Conservation (phyloP, 2,113 vertebrate genomes). For the Corapipo altera region DNA sequence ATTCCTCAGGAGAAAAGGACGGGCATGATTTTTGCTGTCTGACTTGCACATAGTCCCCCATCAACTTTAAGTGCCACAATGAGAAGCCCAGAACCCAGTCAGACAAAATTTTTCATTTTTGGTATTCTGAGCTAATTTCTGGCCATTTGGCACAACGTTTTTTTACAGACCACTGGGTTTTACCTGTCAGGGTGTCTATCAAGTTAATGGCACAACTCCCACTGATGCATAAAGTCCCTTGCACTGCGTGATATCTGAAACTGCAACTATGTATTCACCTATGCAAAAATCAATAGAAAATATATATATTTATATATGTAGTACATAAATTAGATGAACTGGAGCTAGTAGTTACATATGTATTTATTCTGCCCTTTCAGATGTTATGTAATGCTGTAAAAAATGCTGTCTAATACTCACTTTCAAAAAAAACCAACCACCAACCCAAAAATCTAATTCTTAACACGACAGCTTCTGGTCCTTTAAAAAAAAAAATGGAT, state of each 20-base stretch:
- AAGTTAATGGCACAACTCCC: background rate
- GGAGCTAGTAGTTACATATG: background rate
- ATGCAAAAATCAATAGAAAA: background rate
- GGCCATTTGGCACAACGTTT: background rate
- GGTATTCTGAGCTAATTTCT: background rate
- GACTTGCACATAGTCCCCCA: background rate
- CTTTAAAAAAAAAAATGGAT: constrained; percentile 46
- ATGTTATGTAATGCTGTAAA: constrained; percentile 23
- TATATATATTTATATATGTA: background rate
- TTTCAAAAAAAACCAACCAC: background rate
- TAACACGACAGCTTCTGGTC: constrained; percentile 51
- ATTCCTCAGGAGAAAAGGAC: constrained; percentile 20
- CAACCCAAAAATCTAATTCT: constrained; percentile 63
- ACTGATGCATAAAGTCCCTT: background rate
- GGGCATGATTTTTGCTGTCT: background rate
- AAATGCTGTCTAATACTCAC: constrained; percentile 60
- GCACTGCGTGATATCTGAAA: background rate
- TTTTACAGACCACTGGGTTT: background rate
- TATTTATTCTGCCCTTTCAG: constrained; percentile 27
- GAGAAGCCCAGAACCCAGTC: background rate
- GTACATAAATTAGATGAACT: background rate
- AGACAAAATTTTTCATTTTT: background rate
- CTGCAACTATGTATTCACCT: background rate
- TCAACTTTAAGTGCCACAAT: background rate
- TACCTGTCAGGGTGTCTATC: background rate